Evolutionary conservation across 1,140 invertebrate species (phyloP).

Genomic region (Vanessa atalanta): DNA sequence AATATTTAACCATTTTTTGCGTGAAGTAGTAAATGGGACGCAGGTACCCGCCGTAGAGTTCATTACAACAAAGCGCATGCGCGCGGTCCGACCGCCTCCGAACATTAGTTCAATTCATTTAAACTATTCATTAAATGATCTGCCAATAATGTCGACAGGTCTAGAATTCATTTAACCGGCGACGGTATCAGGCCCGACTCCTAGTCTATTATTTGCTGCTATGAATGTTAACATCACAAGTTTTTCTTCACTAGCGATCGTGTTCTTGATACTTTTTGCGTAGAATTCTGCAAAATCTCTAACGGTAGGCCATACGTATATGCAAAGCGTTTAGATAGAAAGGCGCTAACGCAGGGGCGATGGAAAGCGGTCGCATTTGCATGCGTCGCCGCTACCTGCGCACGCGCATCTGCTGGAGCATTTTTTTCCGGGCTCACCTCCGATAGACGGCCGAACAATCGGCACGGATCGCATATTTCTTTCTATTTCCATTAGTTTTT

Average conservation of each 20-base stretch:
- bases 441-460: slow-evolving; percentile 50
- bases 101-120: neutral
- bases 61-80: neutral
- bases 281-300: slow-evolving; percentile 25
- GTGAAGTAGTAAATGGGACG: slow-evolving; percentile 2
- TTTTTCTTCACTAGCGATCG: slow-evolving; percentile 12
- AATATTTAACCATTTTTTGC: slow-evolving; percentile 11
- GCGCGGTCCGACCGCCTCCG: neutral
- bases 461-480: slow-evolving; percentile 51
- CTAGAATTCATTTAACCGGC: neutral
- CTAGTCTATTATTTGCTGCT: neutral
- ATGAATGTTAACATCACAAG: slow-evolving; percentile 8
- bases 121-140: neutral
- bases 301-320: slow-evolving; percentile 30
- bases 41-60: slow-evolving; percentile 1
- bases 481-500: slow-evolving; percentile 59
- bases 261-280: slow-evolving; percentile 23
- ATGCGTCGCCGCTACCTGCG: slow-evolving; percentile 59
- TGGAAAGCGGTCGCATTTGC: slow-evolving; percentile 52
- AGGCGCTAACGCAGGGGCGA: slow-evolving; percentile 15
- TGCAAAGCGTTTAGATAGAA: slow-evolving; percentile 28
- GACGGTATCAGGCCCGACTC: neutral
- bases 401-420: slow-evolving; percentile 33
- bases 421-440: slow-evolving; percentile 49
- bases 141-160: neutral